These are phyloP conservation scores for Heptranchias perlo DNA, from an alignment of 2,113 vertebrate genomes.

Conservation along the genomic window DNA sequence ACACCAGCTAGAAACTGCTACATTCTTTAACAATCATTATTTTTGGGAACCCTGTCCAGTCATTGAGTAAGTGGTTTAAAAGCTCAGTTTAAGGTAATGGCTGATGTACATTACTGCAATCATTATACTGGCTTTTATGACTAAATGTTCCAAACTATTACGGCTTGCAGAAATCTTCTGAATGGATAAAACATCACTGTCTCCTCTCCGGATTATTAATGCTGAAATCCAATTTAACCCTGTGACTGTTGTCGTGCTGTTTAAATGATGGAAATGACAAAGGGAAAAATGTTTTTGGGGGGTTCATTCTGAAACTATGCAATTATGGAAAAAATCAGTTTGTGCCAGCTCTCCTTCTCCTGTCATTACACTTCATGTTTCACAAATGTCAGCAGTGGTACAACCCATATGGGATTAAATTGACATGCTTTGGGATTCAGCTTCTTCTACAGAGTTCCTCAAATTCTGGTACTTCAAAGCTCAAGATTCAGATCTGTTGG, in stretches of 20 bases:
- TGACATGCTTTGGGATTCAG: neutral
- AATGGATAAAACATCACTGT: neutral
- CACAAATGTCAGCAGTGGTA: neutral
- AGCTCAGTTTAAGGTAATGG: neutral
- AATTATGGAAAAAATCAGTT: neutral
- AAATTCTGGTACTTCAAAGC: neutral
- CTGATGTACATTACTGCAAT: neutral
- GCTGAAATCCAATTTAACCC: neutral
- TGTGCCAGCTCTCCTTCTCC: neutral
- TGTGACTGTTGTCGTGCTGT: neutral
- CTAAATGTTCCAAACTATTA: neutral
- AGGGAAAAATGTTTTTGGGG: neutral
- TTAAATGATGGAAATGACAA: neutral
- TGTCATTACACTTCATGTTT: neutral
- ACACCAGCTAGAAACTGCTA: neutral
- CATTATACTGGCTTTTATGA: neutral
- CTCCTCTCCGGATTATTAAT: neutral
- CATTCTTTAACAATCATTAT: neutral
- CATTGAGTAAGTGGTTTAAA: slow-evolving; percentile 1
- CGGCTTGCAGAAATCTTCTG: neutral
- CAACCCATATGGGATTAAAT: neutral
- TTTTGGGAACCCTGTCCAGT: neutral
- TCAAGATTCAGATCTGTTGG: too few species aligned
- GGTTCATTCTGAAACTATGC: neutral
- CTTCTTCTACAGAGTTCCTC: neutral